Percentiles rank a stretch among this genome's conserved stretches.
phyloP scores from a whole-genome alignment of 1,140 invertebrate species.

The Laupala kohalensis region DNA sequence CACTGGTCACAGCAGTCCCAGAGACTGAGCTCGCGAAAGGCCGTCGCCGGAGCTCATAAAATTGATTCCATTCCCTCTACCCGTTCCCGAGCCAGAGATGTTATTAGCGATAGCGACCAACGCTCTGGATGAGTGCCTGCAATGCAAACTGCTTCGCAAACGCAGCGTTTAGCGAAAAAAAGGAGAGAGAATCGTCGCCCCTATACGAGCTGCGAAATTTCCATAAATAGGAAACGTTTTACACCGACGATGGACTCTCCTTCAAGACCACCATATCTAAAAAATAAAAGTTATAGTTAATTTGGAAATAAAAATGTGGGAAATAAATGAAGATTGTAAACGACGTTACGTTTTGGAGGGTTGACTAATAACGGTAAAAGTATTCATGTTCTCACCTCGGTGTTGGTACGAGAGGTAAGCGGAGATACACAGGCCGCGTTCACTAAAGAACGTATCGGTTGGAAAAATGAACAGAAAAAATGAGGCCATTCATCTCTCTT shows the following conservation, averaged over 20 bases:
- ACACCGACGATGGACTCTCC: neutral
- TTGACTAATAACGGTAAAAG: neutral
- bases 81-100: neutral
- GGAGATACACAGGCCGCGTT: too few relatives aligned
- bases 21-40: too few relatives aligned
- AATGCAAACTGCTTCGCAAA: neutral
- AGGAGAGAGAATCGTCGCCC: neutral
- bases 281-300: too few relatives aligned
- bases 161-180: neutral
- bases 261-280: neutral
- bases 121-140: neutral
- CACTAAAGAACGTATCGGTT: too few relatives aligned
- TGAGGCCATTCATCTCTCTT: too few relatives aligned
- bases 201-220: neutral
- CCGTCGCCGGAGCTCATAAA: neutral
- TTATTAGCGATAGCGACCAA: neutral
- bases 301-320: neutral
- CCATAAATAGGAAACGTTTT: neutral
- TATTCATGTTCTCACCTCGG: neutral
- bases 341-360: neutral
- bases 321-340: neutral
- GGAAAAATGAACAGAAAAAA: neutral
- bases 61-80: neutral
- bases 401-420: neutral
- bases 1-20: neutral